These are phyloP conservation scores for Semnornis frantzii DNA, from an alignment of 2,113 vertebrate genomes.

Conservation along the genomic window DNA sequence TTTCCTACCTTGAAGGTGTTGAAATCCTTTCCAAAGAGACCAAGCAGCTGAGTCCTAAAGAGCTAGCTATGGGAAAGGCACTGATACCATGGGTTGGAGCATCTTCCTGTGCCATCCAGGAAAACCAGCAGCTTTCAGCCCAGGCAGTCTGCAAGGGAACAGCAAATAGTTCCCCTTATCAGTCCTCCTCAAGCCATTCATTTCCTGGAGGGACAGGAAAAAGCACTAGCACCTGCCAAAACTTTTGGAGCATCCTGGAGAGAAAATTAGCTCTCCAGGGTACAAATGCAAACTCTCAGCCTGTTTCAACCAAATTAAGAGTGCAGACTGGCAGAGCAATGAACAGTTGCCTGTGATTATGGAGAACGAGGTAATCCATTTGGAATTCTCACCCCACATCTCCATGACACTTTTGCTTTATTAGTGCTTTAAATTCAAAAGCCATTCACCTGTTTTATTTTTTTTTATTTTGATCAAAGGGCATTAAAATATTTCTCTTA, in stretches of 20 bases:
- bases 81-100: background rate
- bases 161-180: conserved; percentile 21
- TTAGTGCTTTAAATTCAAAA: conserved; percentile 27
- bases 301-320: conserved; percentile 13
- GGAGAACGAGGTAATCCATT: background rate
- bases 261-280: conserved; percentile 50
- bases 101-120: background rate
- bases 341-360: conserved; percentile 15
- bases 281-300: conserved; percentile 47
- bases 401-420: background rate
- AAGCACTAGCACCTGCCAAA: conserved; percentile 34
- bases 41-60: background rate
- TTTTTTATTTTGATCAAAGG: conserved; percentile 37
- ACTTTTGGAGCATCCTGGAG: background rate
- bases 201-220: conserved; percentile 39
- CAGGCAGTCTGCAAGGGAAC: background rate
- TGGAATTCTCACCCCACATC: background rate
- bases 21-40: background rate
- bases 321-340: conserved; percentile 5
- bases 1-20: background rate
- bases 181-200: background rate
- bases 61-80: background rate
- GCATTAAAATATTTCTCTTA: conserved; percentile 21
- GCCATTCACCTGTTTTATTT: background rate
- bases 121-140: background rate